A percentile compares a stretch with the other conserved stretches of the same genome.
These are phyloP conservation scores for Rhynchopsitta pachyrhyncha DNA, from an alignment of 2,113 vertebrate species.

Conservation along the genomic window DNA sequence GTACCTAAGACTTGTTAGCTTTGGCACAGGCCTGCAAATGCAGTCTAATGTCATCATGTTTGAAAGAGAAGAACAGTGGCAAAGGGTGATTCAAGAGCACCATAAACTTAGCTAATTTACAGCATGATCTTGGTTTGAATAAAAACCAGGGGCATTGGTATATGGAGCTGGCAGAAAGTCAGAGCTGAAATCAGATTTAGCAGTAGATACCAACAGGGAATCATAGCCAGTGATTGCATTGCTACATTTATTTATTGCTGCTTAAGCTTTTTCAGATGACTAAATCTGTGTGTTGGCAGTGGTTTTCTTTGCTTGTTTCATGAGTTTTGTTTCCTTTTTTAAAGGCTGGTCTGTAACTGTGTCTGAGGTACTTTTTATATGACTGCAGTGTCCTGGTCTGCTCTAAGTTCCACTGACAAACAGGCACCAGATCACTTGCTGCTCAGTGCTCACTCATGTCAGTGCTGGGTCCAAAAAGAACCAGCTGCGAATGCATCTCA, in stretches of 20 bases:
- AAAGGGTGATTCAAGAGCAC: not conserved
- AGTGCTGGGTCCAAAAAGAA: constrained; percentile 11
- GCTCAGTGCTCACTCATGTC: not conserved
- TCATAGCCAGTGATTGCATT: not conserved
- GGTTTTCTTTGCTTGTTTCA: not conserved
- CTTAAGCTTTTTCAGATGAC: not conserved
- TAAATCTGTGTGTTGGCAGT: not conserved
- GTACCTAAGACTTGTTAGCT: constrained; percentile 4
- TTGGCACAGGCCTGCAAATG: not conserved
- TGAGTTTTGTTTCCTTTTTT: not conserved
- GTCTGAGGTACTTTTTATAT: not conserved
- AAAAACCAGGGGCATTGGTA: not conserved
- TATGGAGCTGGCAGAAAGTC: not conserved
- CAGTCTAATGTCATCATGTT: not conserved
- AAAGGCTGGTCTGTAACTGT: not conserved
- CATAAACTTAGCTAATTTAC: not conserved
- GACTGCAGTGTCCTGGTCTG: not conserved
- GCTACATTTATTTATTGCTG: not conserved
- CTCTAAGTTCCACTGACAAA: not conserved
- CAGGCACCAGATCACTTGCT: not conserved
- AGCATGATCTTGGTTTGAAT: not conserved
- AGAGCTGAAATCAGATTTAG: not conserved
- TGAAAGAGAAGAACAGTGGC: not conserved
- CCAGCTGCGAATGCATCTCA: constrained; percentile 47
- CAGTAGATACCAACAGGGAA: not conserved